phyloP scores from a whole-genome alignment of 2,888 invertebrate genomes.

The Cephus nigrinus region DNA sequence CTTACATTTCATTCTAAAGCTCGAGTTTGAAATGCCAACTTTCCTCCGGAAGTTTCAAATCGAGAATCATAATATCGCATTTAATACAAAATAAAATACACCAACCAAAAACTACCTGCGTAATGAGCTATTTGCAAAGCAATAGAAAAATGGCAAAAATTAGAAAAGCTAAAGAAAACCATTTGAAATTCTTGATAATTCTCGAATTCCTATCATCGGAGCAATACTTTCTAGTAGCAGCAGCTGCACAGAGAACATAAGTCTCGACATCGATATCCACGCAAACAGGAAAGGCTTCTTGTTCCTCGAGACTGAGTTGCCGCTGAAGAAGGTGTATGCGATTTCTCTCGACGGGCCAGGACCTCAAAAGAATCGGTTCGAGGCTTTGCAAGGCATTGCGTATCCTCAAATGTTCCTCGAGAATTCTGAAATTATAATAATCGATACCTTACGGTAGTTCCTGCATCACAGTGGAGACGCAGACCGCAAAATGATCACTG shows the following conservation, averaged over 20 bases:
- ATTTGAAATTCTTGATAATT: constrained; percentile 38
- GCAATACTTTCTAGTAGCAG: constrained; percentile 50
- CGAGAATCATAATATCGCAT: too few species aligned
- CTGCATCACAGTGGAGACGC: background rate
- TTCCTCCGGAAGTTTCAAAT: too few species aligned
- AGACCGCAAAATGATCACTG: constrained; percentile 6
- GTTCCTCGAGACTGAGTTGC: constrained; percentile 41
- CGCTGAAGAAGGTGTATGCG: constrained; percentile 41
- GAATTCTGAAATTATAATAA: constrained; percentile 35
- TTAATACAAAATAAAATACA: too few species aligned
- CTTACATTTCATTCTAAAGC: too few species aligned
- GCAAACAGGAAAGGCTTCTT: constrained; percentile 46
- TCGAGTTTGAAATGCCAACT: too few species aligned
- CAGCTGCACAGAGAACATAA: constrained; percentile 53
- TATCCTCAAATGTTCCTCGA: constrained; percentile 44
- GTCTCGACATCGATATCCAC: constrained; percentile 52
- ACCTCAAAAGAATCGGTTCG: constrained; percentile 44
- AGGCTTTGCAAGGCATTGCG: constrained; percentile 46
- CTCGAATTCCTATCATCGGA: constrained; percentile 39
- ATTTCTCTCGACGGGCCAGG: constrained; percentile 50
- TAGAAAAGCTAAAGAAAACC: constrained; percentile 24
- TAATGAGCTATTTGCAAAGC: background rate
- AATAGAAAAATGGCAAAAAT: background rate
- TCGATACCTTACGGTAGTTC: background rate
- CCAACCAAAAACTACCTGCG: too few species aligned